Evolutionary conservation across 92 coral and sea anemone species (phyloP).

Genomic region (Chrysogorgia sp.): DNA sequence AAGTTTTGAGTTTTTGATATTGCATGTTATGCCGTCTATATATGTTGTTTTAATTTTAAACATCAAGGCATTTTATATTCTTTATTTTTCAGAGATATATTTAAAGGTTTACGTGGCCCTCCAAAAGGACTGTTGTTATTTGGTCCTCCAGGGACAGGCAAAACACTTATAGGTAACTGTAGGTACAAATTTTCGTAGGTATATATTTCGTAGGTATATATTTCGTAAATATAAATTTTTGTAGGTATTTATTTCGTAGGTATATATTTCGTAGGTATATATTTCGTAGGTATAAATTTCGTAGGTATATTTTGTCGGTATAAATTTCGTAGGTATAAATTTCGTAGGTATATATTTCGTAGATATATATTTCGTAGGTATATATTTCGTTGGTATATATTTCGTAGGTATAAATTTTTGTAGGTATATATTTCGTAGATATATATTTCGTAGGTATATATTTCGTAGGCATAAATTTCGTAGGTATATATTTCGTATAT

Average conservation of each 20-base stretch:
- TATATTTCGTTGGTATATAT: not conserved
- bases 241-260: too few species aligned
- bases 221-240: too few species aligned
- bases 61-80: not conserved
- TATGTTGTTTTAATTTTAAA: not conserved
- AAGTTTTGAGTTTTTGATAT: too few species aligned
- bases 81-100: slow-evolving; percentile 70
- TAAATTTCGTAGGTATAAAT: too few species aligned
- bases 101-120: slow-evolving; percentile 93
- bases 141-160: slow-evolving; percentile 99
- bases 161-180: slow-evolving; percentile 87
- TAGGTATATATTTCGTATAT: not conserved
- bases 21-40: not conserved
- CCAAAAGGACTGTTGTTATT: slow-evolving; percentile 92
- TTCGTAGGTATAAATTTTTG: not conserved
- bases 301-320: too few species aligned
- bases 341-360: too few species aligned
- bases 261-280: too few species aligned
- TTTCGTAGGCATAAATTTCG: not conserved
- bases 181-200: not conserved
- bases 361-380: too few species aligned
- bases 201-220: not conserved
- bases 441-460: not conserved
- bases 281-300: too few species aligned
- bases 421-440: not conserved